Evolutionary conservation across 2,888 invertebrate genomes (phyloP).

Genomic region (Caenorhabditis uteleia): DNA sequence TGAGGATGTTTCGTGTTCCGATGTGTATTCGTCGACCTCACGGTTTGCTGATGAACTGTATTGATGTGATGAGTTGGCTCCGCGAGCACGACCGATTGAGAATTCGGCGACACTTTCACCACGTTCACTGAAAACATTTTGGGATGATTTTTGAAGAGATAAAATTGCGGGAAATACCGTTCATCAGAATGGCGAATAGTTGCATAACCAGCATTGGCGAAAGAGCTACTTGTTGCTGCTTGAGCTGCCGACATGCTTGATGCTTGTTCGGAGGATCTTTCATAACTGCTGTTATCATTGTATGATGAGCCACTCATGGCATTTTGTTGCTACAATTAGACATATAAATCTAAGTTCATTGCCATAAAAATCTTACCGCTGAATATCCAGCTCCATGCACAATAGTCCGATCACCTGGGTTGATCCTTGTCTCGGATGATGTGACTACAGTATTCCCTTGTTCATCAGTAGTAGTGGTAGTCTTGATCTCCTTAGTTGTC

Average conservation of each 20-base stretch:
- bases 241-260: background rate
- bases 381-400: conserved; percentile 10
- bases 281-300: background rate
- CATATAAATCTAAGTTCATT: background rate
- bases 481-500: conserved; percentile 63
- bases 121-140: conserved; percentile 57
- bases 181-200: conserved; percentile 21
- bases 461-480: conserved; percentile 65
- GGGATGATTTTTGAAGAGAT: too few relatives aligned
- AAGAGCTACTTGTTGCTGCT: background rate
- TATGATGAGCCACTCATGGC: conserved; percentile 13
- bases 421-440: conserved; percentile 34
- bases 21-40: conserved; percentile 52
- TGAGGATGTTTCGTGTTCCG: conserved; percentile 25
- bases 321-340: conserved; percentile 6
- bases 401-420: conserved; percentile 28
- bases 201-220: background rate
- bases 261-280: too few relatives aligned
- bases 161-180: too few relatives aligned
- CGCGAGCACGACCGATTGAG: conserved; percentile 61
- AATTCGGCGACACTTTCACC: conserved; percentile 69
- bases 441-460: conserved; percentile 50
- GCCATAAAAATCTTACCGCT: background rate
- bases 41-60: conserved; percentile 21
- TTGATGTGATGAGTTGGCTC: conserved; percentile 6